A percentile compares a stretch with the other conserved stretches of the same genome.
These are phyloP conservation scores for Oryzias javanicus DNA, from an alignment of 2,113 vertebrate genomes.

Conservation along the genomic window DNA sequence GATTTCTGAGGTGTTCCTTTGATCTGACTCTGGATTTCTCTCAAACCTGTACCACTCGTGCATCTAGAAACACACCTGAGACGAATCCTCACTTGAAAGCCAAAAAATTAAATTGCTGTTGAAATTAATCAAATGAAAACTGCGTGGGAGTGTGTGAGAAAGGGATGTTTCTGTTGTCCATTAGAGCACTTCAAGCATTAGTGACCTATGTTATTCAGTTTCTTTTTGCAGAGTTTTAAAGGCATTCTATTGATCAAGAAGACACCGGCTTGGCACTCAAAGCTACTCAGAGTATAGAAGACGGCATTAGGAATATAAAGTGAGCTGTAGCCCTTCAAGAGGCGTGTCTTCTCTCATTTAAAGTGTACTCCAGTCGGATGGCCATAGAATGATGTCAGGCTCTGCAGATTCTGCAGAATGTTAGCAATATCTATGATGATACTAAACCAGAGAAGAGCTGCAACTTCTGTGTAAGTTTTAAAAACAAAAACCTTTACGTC, in stretches of 20 bases:
- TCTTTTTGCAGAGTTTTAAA: conserved; percentile 56
- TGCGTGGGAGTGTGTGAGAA: conserved; percentile 32
- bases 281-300: conserved; percentile 32
- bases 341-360: conserved; percentile 21
- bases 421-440: conserved; percentile 4
- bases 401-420: conserved; percentile 22
- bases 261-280: conserved; percentile 49
- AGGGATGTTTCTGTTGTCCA: conserved; percentile 51
- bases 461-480: conserved; percentile 6
- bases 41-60: conserved; percentile 4
- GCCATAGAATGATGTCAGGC: conserved; percentile 34
- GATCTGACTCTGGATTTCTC: conserved; percentile 14
- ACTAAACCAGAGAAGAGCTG: conserved; percentile 11
- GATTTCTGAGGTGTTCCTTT: neutral
- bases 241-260: conserved; percentile 53
- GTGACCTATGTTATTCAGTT: conserved; percentile 56
- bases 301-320: conserved; percentile 42
- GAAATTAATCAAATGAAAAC: conserved; percentile 56
- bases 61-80: conserved; percentile 31
- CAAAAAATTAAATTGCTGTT: conserved; percentile 52
- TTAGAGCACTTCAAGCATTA: conserved; percentile 62
- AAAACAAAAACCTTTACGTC: conserved; percentile 18
- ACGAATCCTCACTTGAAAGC: conserved; percentile 39
- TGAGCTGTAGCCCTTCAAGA: conserved; percentile 13
- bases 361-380: conserved; percentile 1